Conservation (phyloP, 2,888 invertebrate genomes). For the Hedychridium roseum region DNA sequence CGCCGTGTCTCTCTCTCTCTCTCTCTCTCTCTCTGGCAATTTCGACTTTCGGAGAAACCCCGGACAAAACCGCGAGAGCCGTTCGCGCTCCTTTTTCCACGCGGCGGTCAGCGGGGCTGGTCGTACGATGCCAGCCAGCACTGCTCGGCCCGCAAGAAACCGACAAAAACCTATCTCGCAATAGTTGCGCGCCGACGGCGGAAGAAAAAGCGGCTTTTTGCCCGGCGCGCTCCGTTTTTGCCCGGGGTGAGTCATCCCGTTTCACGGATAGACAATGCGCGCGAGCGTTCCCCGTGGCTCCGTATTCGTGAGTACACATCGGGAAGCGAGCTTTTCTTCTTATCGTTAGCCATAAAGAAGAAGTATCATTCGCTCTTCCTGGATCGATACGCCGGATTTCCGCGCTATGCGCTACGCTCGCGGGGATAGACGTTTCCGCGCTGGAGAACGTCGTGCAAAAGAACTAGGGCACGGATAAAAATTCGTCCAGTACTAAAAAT, state of each 20-base stretch:
- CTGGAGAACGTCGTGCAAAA: too few species aligned
- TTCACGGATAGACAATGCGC: conserved; percentile 40
- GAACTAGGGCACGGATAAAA: too few species aligned
- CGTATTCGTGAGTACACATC: too few species aligned
- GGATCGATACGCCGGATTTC: too few species aligned
- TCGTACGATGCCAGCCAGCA: conserved; percentile 24
- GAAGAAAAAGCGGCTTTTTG: conserved; percentile 57
- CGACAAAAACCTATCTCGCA: conserved; percentile 54
- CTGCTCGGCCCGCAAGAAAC: conserved; percentile 45
- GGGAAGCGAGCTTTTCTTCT: too few species aligned
- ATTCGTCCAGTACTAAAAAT: too few species aligned
- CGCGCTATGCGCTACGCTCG: too few species aligned
- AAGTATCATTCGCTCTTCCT: too few species aligned
- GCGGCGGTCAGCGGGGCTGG: conserved; percentile 27
- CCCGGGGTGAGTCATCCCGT: conserved; percentile 52
- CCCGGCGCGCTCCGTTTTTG: conserved; percentile 40
- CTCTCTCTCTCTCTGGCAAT: conserved; percentile 41
- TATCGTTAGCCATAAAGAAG: too few species aligned
- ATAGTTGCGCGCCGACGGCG: conserved; percentile 52
- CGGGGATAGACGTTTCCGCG: too few species aligned
- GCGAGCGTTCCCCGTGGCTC: conserved; percentile 5
- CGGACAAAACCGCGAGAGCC: conserved; percentile 44
- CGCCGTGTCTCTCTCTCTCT: background rate
- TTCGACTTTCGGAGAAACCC: conserved; percentile 53
- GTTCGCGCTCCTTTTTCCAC: conserved; percentile 33